Conservation (phyloP, 2,797 vertebrate genomes). For the Champsocephalus esox region DNA sequence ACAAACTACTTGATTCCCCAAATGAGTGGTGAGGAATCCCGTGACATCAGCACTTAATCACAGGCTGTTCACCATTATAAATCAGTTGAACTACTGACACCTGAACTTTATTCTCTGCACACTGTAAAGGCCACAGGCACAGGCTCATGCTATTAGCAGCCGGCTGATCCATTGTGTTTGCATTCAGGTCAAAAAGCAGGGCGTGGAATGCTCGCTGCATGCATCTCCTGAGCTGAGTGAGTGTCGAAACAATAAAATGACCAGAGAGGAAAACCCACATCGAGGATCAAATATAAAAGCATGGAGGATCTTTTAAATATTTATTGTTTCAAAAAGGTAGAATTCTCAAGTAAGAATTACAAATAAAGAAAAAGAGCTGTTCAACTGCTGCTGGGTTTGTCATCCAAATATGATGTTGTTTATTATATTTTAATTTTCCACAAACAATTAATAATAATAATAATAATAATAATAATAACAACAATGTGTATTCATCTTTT, state of each 20-base stretch:
- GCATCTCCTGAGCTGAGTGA: constrained; percentile 66
- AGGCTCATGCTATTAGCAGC: constrained; percentile 76
- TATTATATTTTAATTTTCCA: background rate
- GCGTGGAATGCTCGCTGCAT: constrained; percentile 52
- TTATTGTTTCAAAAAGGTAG: constrained; percentile 1
- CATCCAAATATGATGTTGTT: background rate
- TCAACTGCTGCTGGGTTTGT: background rate
- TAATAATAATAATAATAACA: background rate
- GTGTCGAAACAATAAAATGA: constrained; percentile 58
- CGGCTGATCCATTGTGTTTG: constrained; percentile 84
- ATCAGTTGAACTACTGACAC: constrained; percentile 88
- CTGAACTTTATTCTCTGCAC: constrained; percentile 85
- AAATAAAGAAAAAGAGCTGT: background rate
- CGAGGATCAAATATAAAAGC: constrained; percentile 37
- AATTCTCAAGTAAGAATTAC: background rate
- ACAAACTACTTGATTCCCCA: constrained; percentile 84
- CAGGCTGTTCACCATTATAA: constrained; percentile 84
- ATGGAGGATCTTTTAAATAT: background rate
- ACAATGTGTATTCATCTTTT: background rate
- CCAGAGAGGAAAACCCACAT: constrained; percentile 36
- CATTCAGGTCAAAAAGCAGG: constrained; percentile 85
- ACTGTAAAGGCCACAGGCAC: constrained; percentile 84
- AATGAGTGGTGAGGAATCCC: constrained; percentile 82
- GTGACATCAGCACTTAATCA: constrained; percentile 84
- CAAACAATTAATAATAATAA: background rate